phyloP scores from a whole-genome alignment of 2,113 vertebrate genomes.

The Ahaetulla prasina region DNA sequence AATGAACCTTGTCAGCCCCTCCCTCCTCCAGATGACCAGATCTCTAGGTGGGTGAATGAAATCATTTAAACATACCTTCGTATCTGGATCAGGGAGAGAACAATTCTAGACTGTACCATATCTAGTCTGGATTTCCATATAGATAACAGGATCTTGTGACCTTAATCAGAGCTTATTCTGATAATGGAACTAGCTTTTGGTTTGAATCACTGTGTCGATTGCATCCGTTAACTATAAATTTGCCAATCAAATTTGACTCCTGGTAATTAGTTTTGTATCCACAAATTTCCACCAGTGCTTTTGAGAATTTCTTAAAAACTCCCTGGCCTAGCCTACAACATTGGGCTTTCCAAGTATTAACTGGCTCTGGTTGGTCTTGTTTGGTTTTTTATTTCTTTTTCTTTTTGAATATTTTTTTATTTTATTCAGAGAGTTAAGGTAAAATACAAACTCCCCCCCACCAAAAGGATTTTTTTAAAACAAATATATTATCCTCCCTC shows the following conservation, averaged over 20 bases:
- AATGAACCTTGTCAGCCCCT: background rate
- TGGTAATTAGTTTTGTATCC: background rate
- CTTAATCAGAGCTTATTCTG: background rate
- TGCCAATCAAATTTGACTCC: background rate
- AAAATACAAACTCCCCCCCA: background rate
- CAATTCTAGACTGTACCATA: background rate
- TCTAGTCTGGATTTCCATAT: background rate
- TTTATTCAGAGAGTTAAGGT: background rate
- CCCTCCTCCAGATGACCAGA: background rate
- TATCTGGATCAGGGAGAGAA: background rate
- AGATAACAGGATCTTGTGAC: background rate
- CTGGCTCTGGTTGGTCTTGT: background rate
- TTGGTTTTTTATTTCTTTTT: background rate
- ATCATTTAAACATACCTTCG: background rate
- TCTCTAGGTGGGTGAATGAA: background rate
- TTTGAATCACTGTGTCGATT: background rate
- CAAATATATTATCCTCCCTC: no score
- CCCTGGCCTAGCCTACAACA: background rate
- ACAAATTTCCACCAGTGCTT: background rate
- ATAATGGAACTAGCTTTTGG: background rate
- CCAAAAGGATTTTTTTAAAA: no score
- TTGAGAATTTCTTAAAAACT: background rate
- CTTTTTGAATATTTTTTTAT: background rate
- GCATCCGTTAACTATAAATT: background rate
- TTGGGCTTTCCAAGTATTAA: background rate